Evolutionary conservation across 2,797 vertebrate genomes (phyloP).

Genomic region (Etheostoma nigrum): DNA sequence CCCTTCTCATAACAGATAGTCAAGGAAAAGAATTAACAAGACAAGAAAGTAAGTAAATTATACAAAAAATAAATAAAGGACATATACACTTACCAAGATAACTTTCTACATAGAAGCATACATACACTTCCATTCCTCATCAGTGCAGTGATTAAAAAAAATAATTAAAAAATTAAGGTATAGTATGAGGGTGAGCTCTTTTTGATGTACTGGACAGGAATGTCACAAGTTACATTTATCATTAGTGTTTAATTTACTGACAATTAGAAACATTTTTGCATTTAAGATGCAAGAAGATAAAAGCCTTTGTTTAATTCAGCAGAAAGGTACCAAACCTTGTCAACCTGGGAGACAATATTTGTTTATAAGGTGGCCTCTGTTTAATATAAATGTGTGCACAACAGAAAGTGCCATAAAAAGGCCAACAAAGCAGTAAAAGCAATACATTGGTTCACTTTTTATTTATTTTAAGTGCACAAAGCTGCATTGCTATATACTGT

Average conservation of each 20-base stretch:
- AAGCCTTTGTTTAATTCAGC: slow-evolving; percentile 1
- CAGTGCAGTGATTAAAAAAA: background rate
- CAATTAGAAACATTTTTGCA: background rate
- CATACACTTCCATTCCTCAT: background rate
- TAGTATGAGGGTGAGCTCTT: background rate
- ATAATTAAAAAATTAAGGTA: background rate
- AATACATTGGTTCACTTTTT: slow-evolving; percentile 45
- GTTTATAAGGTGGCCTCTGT: slow-evolving; percentile 10
- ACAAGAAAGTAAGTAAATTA: too few relatives aligned
- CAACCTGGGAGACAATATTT: background rate
- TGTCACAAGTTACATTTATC: background rate
- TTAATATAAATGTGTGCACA: slow-evolving; percentile 42
- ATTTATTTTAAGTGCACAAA: slow-evolving; percentile 58
- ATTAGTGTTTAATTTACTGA: background rate
- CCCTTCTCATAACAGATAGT: too few relatives aligned
- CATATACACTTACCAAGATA: too few relatives aligned
- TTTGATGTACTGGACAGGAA: background rate
- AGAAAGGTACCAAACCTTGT: background rate
- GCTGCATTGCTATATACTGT: slow-evolving; percentile 56
- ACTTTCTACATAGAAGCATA: too few relatives aligned
- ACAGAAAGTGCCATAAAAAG: slow-evolving; percentile 21
- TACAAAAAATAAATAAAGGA: too few relatives aligned
- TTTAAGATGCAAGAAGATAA: slow-evolving; percentile 1
- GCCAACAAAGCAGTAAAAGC: slow-evolving; percentile 1
- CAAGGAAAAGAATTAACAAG: too few relatives aligned